Base-by-base conservation (phyloP, 2,797 vertebrate genomes). In the Valencia hispanica region DNA sequence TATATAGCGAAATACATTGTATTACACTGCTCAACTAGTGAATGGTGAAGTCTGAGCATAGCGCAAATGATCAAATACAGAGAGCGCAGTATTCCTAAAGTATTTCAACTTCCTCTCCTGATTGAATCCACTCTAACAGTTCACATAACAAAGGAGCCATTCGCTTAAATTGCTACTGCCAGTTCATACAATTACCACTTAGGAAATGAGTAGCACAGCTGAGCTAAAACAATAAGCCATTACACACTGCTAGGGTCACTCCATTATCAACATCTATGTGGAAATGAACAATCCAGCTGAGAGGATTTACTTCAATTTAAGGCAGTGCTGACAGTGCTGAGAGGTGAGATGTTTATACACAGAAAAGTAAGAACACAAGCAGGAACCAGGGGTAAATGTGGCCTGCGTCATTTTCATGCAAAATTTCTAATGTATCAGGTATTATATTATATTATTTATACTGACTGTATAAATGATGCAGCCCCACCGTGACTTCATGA, bases 121-220 rank as follows among this genome's bases (percentile, higher is more conserved):
- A 80, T 74, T 77, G 11, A 81, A 82, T 79, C 80, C 47, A 43
- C 51, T 73, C 27, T 3, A 77, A 36, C 50, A 63, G 74, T 55
- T 77, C 66, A 78, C 72, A 41, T 43, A 74, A 84, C 82, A 84
- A 83, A 84, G 55, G 75, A 78, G 61, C 36, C 55, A 72, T 79
- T 66, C 48, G 70, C 68, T 65, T 63, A 32, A 61, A 53, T 53
- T 30, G 45, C 79, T 43, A 6, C 77, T 41, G 68, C 78, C 81
- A 80, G 53, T 81, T 88, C 84, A 89, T 79, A 81, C 78, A 81
- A 41, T 55, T 75, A 82, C 77, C 72, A 79, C 59, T 57, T 25
- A 72, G 83, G 88, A 90, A 86, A 89, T 91, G 79, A 83, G 74
- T 70, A 82, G 72, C 86, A 43, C 81, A 83, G 87, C 82, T 84